Evolutionary conservation across 2,113 vertebrate species (phyloP).

Genomic region (Circaetus cinerascens): DNA sequence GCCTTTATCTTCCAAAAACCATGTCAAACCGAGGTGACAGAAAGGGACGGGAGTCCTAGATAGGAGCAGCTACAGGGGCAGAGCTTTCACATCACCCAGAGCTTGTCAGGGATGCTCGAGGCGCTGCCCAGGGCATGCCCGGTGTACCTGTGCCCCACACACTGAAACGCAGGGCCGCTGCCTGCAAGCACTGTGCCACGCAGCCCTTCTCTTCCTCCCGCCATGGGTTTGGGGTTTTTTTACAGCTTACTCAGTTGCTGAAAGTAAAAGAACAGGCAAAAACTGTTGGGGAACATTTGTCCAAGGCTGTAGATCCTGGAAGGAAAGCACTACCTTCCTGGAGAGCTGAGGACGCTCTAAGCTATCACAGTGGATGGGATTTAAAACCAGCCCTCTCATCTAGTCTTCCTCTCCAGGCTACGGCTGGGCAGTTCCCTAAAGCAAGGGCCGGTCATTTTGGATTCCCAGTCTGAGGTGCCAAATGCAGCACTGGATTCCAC

Average conservation of each 20-base stretch:
- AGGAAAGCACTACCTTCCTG: neutral
- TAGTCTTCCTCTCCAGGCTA: neutral
- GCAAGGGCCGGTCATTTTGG: neutral
- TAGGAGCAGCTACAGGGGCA: neutral
- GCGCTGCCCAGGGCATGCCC: neutral
- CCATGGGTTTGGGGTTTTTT: neutral
- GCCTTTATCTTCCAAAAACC: neutral
- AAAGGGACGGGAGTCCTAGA: neutral
- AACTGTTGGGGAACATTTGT: neutral
- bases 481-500: neutral
- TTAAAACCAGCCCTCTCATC: neutral
- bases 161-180: neutral
- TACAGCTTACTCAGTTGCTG: neutral
- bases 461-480: neutral
- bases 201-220: neutral
- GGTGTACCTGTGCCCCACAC: neutral
- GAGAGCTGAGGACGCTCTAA: neutral
- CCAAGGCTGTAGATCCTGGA: neutral
- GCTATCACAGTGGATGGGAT: neutral
- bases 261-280: neutral
- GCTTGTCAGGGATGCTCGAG: neutral
- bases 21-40: fast-evolving
- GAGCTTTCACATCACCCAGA: fast-evolving
- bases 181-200: neutral
- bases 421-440: neutral